Conservation (phyloP, 2,888 invertebrate genomes). For the Prenolepis imparis region DNA sequence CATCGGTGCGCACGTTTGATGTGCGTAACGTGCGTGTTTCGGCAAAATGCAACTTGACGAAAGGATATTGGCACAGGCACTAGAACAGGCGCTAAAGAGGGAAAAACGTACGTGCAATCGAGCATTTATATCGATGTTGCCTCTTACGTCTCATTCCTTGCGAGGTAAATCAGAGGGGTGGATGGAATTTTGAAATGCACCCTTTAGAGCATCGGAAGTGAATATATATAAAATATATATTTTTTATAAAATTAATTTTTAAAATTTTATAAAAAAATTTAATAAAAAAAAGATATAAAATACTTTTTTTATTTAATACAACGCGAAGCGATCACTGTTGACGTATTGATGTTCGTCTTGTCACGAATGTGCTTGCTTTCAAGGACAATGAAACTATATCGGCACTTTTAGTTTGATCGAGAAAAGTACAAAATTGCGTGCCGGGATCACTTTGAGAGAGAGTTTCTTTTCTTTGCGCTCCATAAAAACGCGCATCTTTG, state of each 20-base stretch:
- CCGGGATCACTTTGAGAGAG: conserved; percentile 9
- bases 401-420: background rate
- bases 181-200: background rate
- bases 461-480: conserved; percentile 31
- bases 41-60: conserved; percentile 13
- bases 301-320: too few species aligned
- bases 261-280: too few species aligned
- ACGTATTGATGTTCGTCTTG: background rate
- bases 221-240: background rate
- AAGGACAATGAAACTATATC: conserved; percentile 13
- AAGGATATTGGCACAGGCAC: conserved; percentile 4
- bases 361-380: background rate
- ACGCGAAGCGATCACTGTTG: background rate
- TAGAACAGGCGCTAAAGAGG: background rate
- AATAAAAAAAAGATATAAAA: too few species aligned
- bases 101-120: conserved; percentile 11
- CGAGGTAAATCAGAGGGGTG: background rate
- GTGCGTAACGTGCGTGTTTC: conserved; percentile 50
- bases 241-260: too few species aligned
- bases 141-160: conserved; percentile 6
- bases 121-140: conserved; percentile 5
- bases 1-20: conserved; percentile 74
- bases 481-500: conserved; percentile 40
- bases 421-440: conserved; percentile 25
- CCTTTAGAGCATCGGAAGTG: background rate